These are phyloP conservation scores for Drosophila eohydei DNA, from an alignment of 2,888 invertebrate species.

Conservation along the genomic window DNA sequence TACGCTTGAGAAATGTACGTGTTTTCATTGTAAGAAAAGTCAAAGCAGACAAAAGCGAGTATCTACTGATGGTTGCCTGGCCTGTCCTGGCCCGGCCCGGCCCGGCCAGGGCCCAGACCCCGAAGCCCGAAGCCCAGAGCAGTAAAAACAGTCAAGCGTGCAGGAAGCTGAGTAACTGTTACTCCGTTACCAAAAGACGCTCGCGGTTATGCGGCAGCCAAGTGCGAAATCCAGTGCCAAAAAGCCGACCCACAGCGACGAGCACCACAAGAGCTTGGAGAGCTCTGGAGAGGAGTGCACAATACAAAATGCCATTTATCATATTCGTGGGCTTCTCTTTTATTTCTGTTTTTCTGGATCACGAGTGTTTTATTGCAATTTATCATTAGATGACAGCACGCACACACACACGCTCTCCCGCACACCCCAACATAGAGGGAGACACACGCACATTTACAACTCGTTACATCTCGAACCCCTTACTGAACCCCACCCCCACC, in stretches of 20 bases:
- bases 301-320: conserved; percentile 80
- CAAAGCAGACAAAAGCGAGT: conserved; percentile 47
- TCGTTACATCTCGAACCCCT: conserved; percentile 43
- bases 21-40: conserved; percentile 78
- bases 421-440: conserved; percentile 8
- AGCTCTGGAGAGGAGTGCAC: conserved; percentile 18
- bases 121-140: neutral
- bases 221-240: conserved; percentile 58
- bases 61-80: conserved; percentile 9
- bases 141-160: conserved; percentile 35
- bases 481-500: conserved; percentile 12
- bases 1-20: conserved; percentile 81
- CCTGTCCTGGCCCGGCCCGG: neutral
- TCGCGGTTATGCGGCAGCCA: conserved; percentile 69
- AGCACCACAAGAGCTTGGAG: conserved; percentile 5
- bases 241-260: conserved; percentile 49
- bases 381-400: conserved; percentile 77
- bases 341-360: conserved; percentile 63
- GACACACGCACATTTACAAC: conserved; percentile 62
- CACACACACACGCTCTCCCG: conserved; percentile 19
- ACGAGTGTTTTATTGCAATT: conserved; percentile 84
- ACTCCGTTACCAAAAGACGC: conserved; percentile 43
- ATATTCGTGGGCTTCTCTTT: conserved; percentile 70
- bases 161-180: conserved; percentile 42
- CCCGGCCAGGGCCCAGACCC: neutral